A percentile compares a stretch with the other conserved stretches of the same genome.
Evolutionary conservation across 2,113 vertebrate genomes (phyloP).

Genomic region (Arizona elegans): DNA sequence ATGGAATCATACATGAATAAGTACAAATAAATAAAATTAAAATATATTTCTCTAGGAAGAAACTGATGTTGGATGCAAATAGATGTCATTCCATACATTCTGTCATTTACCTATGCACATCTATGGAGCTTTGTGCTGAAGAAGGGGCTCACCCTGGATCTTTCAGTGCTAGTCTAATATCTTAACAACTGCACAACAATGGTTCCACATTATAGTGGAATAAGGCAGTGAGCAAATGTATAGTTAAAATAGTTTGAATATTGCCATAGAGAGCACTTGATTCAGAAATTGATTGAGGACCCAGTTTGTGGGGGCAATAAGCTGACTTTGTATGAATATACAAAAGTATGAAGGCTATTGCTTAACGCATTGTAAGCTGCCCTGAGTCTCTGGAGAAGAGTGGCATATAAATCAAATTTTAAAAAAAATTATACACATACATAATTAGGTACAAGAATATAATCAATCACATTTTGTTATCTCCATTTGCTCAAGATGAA

Average conservation of each 20-base stretch:
- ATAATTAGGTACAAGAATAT: slow-evolving; percentile 38
- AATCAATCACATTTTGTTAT: slow-evolving; percentile 45
- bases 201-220: background rate
- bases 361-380: too few species aligned
- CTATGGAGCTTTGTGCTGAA: background rate
- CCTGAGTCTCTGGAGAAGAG: too few species aligned
- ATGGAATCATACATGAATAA: background rate
- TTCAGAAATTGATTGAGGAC: background rate
- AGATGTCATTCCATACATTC: background rate
- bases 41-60: slow-evolving; percentile 11
- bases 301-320: too few species aligned
- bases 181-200: background rate
- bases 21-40: slow-evolving; percentile 1
- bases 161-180: background rate
- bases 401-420: too few species aligned
- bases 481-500: slow-evolving; percentile 56
- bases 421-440: background rate
- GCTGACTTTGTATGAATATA: too few species aligned
- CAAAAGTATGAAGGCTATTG: too few species aligned
- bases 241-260: background rate
- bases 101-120: background rate
- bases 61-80: background rate
- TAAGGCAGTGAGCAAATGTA: background rate
- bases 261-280: background rate
- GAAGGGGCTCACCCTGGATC: background rate